Base-by-base conservation (phyloP, 1,140 invertebrate genomes). In the Heterodera carotae region DNA sequence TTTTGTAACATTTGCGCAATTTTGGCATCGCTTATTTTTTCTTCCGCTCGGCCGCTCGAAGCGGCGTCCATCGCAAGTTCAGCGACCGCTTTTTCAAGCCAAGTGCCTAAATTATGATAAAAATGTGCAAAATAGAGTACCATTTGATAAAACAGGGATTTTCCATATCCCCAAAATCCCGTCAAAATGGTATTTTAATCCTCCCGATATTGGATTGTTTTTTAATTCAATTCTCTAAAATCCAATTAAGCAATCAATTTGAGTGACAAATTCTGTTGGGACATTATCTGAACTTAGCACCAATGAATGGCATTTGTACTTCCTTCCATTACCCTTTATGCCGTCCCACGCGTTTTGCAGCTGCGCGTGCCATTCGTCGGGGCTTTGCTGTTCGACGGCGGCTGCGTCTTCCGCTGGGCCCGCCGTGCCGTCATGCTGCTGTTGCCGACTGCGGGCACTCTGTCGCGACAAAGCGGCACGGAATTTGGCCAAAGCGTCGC, bases 401-500 rank as follows among this genome's bases (percentile, higher is more conserved):
- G 27, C 34, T 69, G 33, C 59, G 31, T 8, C 5, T 31, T 27
- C 10, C n/a, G 27, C 34, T 69, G 33, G 33, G n/a, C 10, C 6
- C 34, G 4, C 36, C 36, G 59, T 34, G 62, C 34, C 34, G 25
- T 56, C 29, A 18, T 39, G 75, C 29, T 31, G 25, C 29, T 31
- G 25, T 18, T 76, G 39, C 18, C 36, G 27, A 31, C 22, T n/a
- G 18, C 76, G 34, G 2, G 12, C 75, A 27, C 39, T 77, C 25
- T 48, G 59, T 12, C 53, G 53, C 12, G 75, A n/a, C 6, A 77
- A 33, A 15, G 76, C 48, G 62, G 67, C 78, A 72, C 78, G 78
- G 29, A 79, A 79, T 34, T 69, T 69, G 31, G 73, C 78, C 27
- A 79, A 39, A 0, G 78, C 78, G 18, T 75, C 79, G 48, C 78